Percentiles rank a stretch among this genome's conserved stretches.
Evolutionary conservation across 2,113 vertebrate species (phyloP).

Genomic region (Ivindomyrus marchei): DNA sequence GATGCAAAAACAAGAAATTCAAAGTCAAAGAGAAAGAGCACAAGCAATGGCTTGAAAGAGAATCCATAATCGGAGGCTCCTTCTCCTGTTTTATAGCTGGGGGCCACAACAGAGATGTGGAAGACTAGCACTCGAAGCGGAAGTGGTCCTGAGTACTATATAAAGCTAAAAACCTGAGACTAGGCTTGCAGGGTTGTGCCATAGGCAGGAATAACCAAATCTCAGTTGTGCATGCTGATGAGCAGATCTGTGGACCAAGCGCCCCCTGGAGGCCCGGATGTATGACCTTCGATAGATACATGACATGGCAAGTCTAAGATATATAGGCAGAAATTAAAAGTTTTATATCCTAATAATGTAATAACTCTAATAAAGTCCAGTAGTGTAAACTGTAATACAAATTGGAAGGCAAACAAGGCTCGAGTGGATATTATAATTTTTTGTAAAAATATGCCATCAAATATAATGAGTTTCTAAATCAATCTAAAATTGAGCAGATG

Average conservation of each 20-base stretch:
- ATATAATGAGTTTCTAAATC: slow-evolving; percentile 8
- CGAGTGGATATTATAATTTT: not conserved
- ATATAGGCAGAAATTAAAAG: not conserved
- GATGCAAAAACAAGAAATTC: not conserved
- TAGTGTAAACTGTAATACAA: not conserved
- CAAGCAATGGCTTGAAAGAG: not conserved
- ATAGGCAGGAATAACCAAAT: not conserved
- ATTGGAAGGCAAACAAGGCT: not conserved
- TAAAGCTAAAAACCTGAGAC: not conserved
- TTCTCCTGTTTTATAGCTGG: not conserved
- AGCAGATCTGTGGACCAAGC: not conserved
- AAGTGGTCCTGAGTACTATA: not conserved
- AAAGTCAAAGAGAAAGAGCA: not conserved
- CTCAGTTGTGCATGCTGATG: not conserved
- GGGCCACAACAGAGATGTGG: not conserved
- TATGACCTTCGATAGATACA: not conserved
- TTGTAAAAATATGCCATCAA: not conserved
- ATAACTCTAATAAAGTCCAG: not conserved
- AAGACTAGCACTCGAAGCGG: not conserved
- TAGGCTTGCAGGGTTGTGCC: not conserved
- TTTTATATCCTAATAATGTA: not conserved
- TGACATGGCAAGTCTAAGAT: not conserved
- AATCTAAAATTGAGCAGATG: not conserved
- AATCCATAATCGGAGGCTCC: not conserved
- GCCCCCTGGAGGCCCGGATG: not conserved